A percentile compares a stretch with the other conserved stretches of the same genome.
These are phyloP conservation scores for Lysandra bellargus DNA, from an alignment of 2,888 invertebrate species.

Conservation along the genomic window DNA sequence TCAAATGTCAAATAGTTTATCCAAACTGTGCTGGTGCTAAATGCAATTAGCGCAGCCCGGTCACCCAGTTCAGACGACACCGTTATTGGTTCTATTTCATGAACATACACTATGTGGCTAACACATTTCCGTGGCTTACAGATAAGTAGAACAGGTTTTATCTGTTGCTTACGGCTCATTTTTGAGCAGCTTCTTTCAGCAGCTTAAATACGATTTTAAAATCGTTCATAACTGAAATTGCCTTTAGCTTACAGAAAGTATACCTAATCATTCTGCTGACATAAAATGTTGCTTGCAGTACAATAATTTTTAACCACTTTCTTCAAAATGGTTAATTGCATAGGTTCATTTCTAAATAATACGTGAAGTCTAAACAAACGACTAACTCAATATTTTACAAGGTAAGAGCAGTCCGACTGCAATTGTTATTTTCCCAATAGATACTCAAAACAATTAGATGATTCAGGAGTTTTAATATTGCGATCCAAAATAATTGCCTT, in stretches of 20 bases:
- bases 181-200: too few species aligned
- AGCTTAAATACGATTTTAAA: too few species aligned
- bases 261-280: too few species aligned
- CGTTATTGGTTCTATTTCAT: slow-evolving; percentile 50
- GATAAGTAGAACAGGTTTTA: neutral
- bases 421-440: neutral
- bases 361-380: neutral
- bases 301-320: too few species aligned
- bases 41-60: slow-evolving; percentile 57
- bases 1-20: slow-evolving; percentile 35
- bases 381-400: neutral
- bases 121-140: neutral
- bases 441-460: neutral
- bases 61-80: slow-evolving; percentile 65
- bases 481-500: neutral
- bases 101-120: neutral
- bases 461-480: neutral
- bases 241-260: too few species aligned
- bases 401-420: neutral
- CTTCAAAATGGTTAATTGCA: too few species aligned
- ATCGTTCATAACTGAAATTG: too few species aligned
- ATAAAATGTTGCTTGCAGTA: too few species aligned
- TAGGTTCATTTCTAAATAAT: too few species aligned
- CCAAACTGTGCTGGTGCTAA: slow-evolving; percentile 49
- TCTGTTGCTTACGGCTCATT: too few species aligned